A percentile compares a stretch with the other conserved stretches of the same genome.
Evolutionary conservation across 2,797 vertebrate species (phyloP).

Genomic region (Phrynocephalus vlangalii): DNA sequence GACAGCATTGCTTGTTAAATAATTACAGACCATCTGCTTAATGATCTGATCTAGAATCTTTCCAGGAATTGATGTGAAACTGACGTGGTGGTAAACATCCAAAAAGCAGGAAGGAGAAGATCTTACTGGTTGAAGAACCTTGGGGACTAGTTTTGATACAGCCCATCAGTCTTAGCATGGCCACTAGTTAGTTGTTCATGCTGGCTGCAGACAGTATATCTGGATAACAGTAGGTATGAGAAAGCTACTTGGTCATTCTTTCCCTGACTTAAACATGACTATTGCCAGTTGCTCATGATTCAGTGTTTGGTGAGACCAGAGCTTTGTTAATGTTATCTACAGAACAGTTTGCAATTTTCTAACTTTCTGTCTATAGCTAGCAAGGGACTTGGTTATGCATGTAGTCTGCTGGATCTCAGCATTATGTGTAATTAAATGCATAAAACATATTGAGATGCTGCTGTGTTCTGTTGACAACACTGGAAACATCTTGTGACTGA

Average conservation of each 20-base stretch:
- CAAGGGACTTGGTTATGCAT: conserved; percentile 12
- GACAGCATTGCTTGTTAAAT: too few species aligned
- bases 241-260: background rate
- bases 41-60: too few species aligned
- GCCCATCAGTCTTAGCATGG: background rate
- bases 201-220: background rate
- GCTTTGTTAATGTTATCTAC: background rate
- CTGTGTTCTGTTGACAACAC: background rate
- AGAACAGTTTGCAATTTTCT: background rate
- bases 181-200: background rate
- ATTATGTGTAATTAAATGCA: conserved; percentile 27
- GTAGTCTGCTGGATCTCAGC: background rate
- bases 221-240: background rate
- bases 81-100: too few species aligned
- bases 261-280: background rate
- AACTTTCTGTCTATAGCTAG: background rate
- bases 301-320: background rate
- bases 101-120: too few species aligned
- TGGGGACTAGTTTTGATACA: too few species aligned
- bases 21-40: too few species aligned
- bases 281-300: background rate
- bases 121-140: too few species aligned
- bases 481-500: background rate
- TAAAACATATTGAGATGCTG: background rate
- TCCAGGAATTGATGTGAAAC: too few species aligned